These are phyloP conservation scores for Falco peregrinus DNA, from an alignment of 2,797 vertebrate species.

Conservation along the genomic window DNA sequence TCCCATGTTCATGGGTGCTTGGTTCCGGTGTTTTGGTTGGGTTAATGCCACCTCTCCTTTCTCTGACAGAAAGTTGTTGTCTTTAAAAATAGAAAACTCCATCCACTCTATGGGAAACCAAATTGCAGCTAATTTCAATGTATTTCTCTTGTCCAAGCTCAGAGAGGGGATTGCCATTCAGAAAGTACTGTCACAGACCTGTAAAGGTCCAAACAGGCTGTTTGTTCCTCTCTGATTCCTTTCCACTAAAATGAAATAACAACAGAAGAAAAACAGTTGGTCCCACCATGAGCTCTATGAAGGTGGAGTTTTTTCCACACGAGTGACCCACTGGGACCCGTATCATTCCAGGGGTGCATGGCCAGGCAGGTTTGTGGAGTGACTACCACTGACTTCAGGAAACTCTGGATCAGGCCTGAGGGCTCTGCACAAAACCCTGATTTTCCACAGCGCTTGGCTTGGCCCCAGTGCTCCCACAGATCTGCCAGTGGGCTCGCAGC, in stretches of 20 bases:
- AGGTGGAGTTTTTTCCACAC: background rate
- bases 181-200: background rate
- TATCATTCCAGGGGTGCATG: rapidly evolving
- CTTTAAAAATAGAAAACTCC: conserved; percentile 43
- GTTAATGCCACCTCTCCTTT: background rate
- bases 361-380: background rate
- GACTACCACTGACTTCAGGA: background rate
- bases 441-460: background rate
- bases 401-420: background rate
- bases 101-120: background rate
- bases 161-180: background rate
- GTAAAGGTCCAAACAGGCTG: background rate
- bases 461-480: background rate
- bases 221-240: background rate
- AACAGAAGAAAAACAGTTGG: background rate
- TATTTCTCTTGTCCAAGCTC: background rate
- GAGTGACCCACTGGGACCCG: rapidly evolving
- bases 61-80: background rate
- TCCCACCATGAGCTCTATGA: background rate
- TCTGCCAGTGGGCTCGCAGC: background rate
- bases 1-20: background rate
- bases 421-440: rapidly evolving
- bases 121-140: background rate
- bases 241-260: background rate
- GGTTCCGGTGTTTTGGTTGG: background rate